Evolutionary conservation across 1,140 invertebrate species (phyloP), one percentile per base, ranked within the genome.

Genomic region (Cecropterus lyciades): DNA sequence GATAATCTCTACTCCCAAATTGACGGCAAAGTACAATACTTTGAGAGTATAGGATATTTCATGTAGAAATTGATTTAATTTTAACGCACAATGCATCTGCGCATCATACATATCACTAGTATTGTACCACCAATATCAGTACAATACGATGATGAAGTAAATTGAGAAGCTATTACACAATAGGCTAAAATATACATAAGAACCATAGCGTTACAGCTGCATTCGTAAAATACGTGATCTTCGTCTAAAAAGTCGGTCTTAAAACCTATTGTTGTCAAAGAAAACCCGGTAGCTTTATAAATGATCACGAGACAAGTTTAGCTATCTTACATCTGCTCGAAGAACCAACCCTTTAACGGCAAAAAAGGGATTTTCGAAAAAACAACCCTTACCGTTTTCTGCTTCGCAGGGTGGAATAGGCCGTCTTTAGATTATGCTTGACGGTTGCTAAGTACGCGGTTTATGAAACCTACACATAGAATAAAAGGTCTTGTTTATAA

Each of bases 291-390:
- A 71, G 65, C 27, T 49, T 48, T 77, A 65, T 69, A 73, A 73
- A 71, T 56, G 77, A 70, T 69, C 56, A 65, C 64, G 72, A 80
- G 76, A 80, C 76, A 77, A 75, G 78, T 71, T 84, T 85, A 79
- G 71, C 69, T 62, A 55, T 76, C 75, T 79, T 79, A 71, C 84
- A 87, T 83, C 84, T 87, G 84, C 80, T 59, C 48, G n/a, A 43
- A 45, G 15, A 14, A 57, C 53, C 42, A 78, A 79, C 77, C 80
- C 79, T 84, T 84, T 82, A 67, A 70, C 63, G 72, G 65, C 68
- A 75, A 79, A 79, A 80, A 82, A 82, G 67, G 71, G 73, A 76
- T 85, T 80, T 76, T 76, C 67, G 66, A 74, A 73, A 73, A 74
- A 69, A 67, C 48, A 24, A n/a, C 79, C 77, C 71, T 75, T 72